Conservation (phyloP, 2,797 vertebrate species). For the Pelodytes ibericus region DNA sequence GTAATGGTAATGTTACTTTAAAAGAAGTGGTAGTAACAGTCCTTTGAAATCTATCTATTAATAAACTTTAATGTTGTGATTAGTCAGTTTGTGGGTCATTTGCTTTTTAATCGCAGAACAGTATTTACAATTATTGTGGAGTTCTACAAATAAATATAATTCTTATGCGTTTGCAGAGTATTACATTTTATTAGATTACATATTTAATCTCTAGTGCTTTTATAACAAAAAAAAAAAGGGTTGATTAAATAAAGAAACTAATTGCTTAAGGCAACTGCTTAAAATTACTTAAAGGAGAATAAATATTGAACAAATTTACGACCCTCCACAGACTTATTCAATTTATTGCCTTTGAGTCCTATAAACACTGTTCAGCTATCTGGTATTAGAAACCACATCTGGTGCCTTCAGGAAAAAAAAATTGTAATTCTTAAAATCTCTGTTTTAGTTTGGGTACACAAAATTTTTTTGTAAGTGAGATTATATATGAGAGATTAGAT, state of each 20-base stretch:
- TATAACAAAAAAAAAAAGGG: conserved; percentile 58
- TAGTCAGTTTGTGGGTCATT: conserved; percentile 44
- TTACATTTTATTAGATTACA: conserved; percentile 58
- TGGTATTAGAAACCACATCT: background rate
- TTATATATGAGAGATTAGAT: too few species aligned
- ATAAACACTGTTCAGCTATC: conserved; percentile 55
- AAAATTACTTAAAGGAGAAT: conserved; percentile 64
- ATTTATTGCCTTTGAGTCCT: conserved; percentile 62
- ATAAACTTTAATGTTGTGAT: conserved; percentile 49
- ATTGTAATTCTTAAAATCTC: background rate
- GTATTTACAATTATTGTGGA: conserved; percentile 34
- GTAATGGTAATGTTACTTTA: background rate
- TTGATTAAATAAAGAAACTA: conserved; percentile 57
- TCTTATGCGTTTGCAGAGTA: conserved; percentile 35
- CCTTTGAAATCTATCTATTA: conserved; percentile 28
- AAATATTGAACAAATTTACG: conserved; percentile 62
- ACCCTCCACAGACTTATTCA: conserved; percentile 56
- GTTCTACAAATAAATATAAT: conserved; percentile 33
- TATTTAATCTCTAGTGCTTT: conserved; percentile 61
- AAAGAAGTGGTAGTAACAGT: conserved; percentile 15
- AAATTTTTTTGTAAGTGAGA: too few species aligned
- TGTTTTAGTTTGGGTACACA: background rate
- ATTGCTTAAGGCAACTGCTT: conserved; percentile 61
- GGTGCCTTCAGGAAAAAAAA: conserved; percentile 25
- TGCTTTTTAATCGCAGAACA: conserved; percentile 17